A percentile compares a stretch with the other conserved stretches of the same genome.
phyloP scores from a whole-genome alignment of 2,797 vertebrate species.

The Pseudomugil gertrudae region DNA sequence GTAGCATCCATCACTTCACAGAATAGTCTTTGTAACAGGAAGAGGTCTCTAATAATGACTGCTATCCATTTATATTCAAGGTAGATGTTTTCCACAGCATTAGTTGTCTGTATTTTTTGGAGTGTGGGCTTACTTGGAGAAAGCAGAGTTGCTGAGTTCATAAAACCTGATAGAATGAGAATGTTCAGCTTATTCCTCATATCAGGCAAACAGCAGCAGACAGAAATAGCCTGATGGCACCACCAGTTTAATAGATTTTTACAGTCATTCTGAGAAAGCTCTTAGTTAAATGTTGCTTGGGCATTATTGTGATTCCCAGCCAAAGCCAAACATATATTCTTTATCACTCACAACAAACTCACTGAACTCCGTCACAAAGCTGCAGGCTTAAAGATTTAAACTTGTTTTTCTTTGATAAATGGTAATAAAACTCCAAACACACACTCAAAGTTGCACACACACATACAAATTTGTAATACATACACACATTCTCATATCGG shows the following conservation, averaged over 20 bases:
- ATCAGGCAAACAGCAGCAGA: conserved; percentile 45
- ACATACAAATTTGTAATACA: conserved; percentile 2
- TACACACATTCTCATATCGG: conserved; percentile 21
- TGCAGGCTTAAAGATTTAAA: conserved; percentile 18
- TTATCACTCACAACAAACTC: conserved; percentile 37
- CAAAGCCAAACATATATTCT: conserved; percentile 41
- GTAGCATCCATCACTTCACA: conserved; percentile 50
- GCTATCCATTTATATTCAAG: conserved; percentile 49
- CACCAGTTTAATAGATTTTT: conserved; percentile 51
- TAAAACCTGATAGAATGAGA: conserved; percentile 51
- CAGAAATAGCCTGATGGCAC: conserved; percentile 59
- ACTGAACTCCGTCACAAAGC: conserved; percentile 30
- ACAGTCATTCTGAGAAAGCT: conserved; percentile 54
- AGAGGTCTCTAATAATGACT: conserved; percentile 32
- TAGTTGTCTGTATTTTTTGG: conserved; percentile 36
- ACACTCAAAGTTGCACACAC: conserved; percentile 13
- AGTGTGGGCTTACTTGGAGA: conserved; percentile 43
- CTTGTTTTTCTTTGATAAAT: conserved; percentile 32
- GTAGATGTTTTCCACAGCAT: conserved; percentile 34
- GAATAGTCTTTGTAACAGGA: conserved; percentile 51
- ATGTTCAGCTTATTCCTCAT: conserved; percentile 53
- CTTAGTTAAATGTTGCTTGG: conserved; percentile 60
- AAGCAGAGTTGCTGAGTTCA: conserved; percentile 46
- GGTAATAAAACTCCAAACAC: conserved; percentile 27
- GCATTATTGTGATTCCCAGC: conserved; percentile 43